Base-by-base conservation (phyloP, 2,797 vertebrate genomes). In the Pangasius krempfi region DNA sequence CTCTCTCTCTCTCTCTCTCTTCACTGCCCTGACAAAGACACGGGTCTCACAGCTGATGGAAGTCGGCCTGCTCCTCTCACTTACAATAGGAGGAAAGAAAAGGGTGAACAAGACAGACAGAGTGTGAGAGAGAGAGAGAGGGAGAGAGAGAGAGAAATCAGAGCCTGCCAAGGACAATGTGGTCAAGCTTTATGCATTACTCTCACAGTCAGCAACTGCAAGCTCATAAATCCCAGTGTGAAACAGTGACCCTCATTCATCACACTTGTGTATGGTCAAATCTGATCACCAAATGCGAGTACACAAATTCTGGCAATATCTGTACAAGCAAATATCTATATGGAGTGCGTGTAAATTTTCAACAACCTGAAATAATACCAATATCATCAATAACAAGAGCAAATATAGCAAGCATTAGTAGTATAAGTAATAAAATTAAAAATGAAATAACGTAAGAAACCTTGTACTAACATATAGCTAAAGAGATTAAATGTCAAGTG, bases 21-120 rank as follows among this genome's bases (percentile, higher is more conserved):
- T 25, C 10, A 81, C 4, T 89, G 93, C 91, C 73, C 90, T 80
- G 91, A 89, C 70, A 78, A 90, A 93, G 90, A 92, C 91, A 90
- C 90, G 92, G 92, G 91, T 90, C 93, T 94, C 93, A 93, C 93
- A 91, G 88, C 79, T 92, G 94, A 94, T 92, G 94, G 93, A 86
- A 90, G 92, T 89, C 92, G 90, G 91, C 80, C 50, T 87, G 89
- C 88, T 87, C 90, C 91, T 90, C 90, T 88, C 89, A 79, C 87
- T 86, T 75, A 84, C 50, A 87, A 73, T 86, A 87, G 79, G 81
- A 88, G 85, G 83, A 80, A 87, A 90, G 87, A 52, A 81, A 89
- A 87, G 85, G 86, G 84, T 20, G 66, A 88, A 66, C 18, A 84
- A 89, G 40, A 87, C 52, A 64, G 76, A 88, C 64, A 56, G 64